These are phyloP conservation scores for Dasypogon diadema DNA, from an alignment of 2,888 invertebrate species.

Conservation along the genomic window DNA sequence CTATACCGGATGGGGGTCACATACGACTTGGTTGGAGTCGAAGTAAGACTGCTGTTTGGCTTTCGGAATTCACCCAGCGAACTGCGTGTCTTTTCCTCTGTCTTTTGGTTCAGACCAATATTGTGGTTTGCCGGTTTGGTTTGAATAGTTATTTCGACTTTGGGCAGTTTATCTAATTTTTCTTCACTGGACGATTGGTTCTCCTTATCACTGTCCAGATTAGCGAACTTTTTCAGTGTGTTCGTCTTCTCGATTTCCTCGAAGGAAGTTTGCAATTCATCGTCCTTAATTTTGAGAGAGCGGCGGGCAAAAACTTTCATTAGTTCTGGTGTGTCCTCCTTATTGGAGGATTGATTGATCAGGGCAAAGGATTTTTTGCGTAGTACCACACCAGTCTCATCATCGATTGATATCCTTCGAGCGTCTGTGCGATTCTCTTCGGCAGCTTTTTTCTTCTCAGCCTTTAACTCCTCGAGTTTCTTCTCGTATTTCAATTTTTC, in stretches of 20 bases:
- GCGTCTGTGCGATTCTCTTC: conserved; percentile 38
- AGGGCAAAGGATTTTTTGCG: conserved; percentile 66
- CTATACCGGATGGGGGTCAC: conserved; percentile 36
- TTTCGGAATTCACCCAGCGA: conserved; percentile 64
- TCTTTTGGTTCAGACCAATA: background rate
- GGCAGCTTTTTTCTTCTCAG: conserved; percentile 63
- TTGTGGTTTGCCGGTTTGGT: conserved; percentile 53
- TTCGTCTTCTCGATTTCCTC: conserved; percentile 65
- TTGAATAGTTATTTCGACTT: conserved; percentile 62
- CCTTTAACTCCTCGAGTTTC: conserved; percentile 62
- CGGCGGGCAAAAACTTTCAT: conserved; percentile 86
- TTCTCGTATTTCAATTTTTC: conserved; percentile 63
- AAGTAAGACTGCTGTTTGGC: conserved; percentile 51
- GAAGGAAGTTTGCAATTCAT: conserved; percentile 74
- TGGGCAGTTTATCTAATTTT: conserved; percentile 66
- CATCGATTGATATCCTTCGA: conserved; percentile 53
- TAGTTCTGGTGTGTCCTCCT: conserved; percentile 80
- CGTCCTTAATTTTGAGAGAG: conserved; percentile 85
- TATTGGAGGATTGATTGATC: conserved; percentile 55
- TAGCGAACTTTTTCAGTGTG: conserved; percentile 70
- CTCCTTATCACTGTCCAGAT: conserved; percentile 81
- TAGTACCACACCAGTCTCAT: conserved; percentile 62
- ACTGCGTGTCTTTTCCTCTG: conserved; percentile 61
- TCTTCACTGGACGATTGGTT: conserved; percentile 73
- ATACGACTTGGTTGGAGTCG: conserved; percentile 57